A percentile compares a stretch with the other conserved stretches of the same genome.
Evolutionary conservation across 2,797 vertebrate species (phyloP).

Genomic region (Sebastes oblongus): DNA sequence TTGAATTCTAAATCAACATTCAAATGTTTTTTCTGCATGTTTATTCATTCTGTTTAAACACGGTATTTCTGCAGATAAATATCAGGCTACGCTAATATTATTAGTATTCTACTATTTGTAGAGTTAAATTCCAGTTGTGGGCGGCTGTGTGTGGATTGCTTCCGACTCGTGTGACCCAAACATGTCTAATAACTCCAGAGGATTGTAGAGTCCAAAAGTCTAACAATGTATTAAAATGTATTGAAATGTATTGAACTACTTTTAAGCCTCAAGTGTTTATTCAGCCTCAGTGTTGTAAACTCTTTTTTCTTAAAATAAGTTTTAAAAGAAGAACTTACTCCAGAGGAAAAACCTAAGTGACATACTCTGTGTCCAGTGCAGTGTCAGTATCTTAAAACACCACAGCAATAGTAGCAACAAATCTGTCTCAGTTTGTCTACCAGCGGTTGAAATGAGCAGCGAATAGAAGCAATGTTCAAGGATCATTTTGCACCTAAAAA

Average conservation of each 20-base stretch:
- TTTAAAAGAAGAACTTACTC: neutral
- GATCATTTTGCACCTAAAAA: neutral
- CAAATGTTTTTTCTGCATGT: neutral
- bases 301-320: neutral
- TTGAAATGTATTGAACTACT: neutral
- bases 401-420: neutral
- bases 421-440: neutral
- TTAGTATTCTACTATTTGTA: neutral
- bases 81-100: neutral
- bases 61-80: neutral
- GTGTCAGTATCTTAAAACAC: neutral
- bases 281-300: neutral
- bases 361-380: neutral
- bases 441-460: accelerated
- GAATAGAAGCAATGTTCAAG: neutral
- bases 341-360: neutral
- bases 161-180: neutral
- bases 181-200: neutral
- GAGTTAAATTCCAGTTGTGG: neutral
- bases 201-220: neutral
- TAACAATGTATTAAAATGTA: accelerated
- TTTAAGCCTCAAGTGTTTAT: neutral
- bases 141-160: neutral
- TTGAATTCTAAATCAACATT: neutral
- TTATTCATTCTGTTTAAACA: neutral